Evolutionary conservation across 1,140 invertebrate genomes (phyloP).

Genomic region (Patella vulgata): DNA sequence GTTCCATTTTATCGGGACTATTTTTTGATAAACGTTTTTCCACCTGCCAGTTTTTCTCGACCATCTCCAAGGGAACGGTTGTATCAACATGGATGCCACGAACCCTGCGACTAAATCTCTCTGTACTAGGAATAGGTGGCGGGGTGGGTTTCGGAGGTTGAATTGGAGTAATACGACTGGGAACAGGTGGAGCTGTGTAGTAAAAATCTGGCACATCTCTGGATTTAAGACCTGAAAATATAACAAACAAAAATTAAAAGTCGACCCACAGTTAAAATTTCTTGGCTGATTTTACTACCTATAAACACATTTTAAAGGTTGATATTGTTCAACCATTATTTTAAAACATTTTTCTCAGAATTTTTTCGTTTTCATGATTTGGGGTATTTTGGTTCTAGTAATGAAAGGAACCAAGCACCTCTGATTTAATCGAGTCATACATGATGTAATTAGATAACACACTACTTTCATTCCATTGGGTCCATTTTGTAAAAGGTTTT

Average conservation of each 20-base stretch:
- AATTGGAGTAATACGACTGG: conserved; percentile 5
- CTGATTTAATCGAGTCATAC: no score
- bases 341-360: no score
- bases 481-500: no score
- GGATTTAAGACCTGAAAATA: conserved; percentile 35
- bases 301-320: no score
- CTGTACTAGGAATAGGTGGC: conserved; percentile 14
- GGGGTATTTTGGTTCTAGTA: no score
- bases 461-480: no score
- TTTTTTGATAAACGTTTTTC: conserved; percentile 18
- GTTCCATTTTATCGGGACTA: conserved; percentile 14
- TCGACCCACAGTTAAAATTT: no score
- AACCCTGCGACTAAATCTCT: conserved; percentile 50
- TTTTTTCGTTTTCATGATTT: no score
- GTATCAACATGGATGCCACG: conserved; percentile 44
- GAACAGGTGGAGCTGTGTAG: conserved; percentile 40
- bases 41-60: conserved; percentile 34
- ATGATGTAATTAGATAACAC: no score
- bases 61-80: conserved; percentile 33
- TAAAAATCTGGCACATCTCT: conserved; percentile 49
- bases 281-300: no score
- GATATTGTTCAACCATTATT: no score
- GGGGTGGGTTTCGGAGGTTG: conserved; percentile 1
- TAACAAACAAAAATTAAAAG: conserved; percentile 1
- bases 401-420: no score